Evolutionary conservation across 2,888 invertebrate species (phyloP).

Genomic region (Limnephilus rhombicus): DNA sequence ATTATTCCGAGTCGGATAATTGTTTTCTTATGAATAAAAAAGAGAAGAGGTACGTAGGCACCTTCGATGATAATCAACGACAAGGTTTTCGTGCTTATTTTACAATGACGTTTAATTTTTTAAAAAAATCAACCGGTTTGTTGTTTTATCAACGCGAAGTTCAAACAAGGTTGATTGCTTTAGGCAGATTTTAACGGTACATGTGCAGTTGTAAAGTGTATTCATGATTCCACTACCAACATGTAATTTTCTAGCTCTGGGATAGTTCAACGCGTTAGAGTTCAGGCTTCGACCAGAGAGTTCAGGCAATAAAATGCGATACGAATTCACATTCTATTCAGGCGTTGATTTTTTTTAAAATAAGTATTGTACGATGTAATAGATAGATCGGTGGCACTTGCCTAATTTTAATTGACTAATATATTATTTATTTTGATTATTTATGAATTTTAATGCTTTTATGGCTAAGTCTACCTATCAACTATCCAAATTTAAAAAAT

Average conservation of each 20-base stretch:
- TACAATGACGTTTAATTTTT: neutral
- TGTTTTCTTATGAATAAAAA: neutral
- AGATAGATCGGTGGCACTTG: too few species aligned
- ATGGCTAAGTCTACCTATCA: too few species aligned
- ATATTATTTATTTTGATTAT: too few species aligned
- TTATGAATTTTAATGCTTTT: too few species aligned
- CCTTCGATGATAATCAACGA: neutral
- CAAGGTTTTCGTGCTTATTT: neutral
- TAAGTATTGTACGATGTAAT: too few species aligned
- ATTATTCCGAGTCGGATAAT: neutral
- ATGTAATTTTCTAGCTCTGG: neutral
- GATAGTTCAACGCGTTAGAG: neutral
- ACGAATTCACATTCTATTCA: too few species aligned
- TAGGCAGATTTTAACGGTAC: neutral
- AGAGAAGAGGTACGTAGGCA: too few species aligned
- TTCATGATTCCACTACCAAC: neutral
- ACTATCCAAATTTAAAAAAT: too few species aligned
- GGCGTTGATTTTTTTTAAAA: too few species aligned
- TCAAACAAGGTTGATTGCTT: neutral
- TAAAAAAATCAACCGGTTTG: neutral
- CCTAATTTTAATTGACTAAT: too few species aligned
- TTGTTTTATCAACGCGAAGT: neutral
- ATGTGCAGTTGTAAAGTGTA: neutral
- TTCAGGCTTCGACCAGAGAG: too few species aligned
- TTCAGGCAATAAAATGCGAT: too few species aligned